phyloP scores from a whole-genome alignment of 37 sponge, comb jelly and placozoan species.

The Hexactinellida sp. region DNA sequence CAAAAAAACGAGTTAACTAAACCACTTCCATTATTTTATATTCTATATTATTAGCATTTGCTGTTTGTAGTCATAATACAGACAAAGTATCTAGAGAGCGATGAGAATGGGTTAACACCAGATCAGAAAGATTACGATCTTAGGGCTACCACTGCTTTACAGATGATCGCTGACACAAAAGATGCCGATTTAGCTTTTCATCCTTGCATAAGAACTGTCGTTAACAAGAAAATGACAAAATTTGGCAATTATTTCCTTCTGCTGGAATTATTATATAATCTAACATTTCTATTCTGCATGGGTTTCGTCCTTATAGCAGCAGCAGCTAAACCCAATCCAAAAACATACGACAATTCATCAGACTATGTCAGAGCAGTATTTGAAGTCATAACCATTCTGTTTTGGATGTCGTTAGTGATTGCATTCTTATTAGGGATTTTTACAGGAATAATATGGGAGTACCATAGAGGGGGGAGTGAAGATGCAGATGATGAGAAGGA shows the following conservation, averaged over 20 bases:
- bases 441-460: not conserved
- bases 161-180: not conserved
- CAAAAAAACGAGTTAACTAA: too few relatives aligned
- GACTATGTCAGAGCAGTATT: not conserved
- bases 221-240: not conserved
- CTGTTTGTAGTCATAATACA: slow-evolving; percentile 1
- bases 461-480: not conserved
- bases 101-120: not conserved
- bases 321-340: not conserved
- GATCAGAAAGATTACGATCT: not conserved
- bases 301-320: not conserved
- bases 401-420: not conserved
- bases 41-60: too few relatives aligned
- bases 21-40: too few relatives aligned
- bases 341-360: not conserved
- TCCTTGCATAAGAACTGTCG: not conserved
- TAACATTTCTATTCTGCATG: not conserved
- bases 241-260: not conserved
- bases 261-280: not conserved
- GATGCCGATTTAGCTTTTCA: not conserved
- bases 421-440: not conserved
- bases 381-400: not conserved
- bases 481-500: not conserved
- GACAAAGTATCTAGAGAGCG: not conserved
- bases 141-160: not conserved